phyloP scores from a whole-genome alignment of 2,113 vertebrate genomes.

The Prunella himalayana region DNA sequence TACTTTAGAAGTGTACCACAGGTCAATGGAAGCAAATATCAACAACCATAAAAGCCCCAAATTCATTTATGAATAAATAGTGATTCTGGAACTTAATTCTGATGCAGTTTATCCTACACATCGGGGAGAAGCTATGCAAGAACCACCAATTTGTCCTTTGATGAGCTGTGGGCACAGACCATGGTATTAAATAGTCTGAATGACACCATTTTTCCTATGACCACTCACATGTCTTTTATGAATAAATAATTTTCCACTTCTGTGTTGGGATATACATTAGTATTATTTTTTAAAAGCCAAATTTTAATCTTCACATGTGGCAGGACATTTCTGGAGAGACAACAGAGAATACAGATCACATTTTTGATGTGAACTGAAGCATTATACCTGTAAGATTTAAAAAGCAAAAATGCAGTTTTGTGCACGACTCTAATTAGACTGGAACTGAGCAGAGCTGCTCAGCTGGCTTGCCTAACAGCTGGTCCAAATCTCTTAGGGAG shows the following conservation, averaged over 20 bases:
- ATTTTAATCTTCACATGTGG: background rate
- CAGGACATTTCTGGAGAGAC: background rate
- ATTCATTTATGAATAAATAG: background rate
- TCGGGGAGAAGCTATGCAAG: background rate
- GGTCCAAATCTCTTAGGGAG: constrained; percentile 10
- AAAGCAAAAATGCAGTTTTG: constrained; percentile 37
- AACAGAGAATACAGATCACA: background rate
- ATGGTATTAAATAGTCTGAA: background rate
- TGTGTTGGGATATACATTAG: background rate
- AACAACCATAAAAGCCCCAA: background rate
- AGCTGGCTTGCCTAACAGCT: constrained; percentile 36
- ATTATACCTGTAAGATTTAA: background rate
- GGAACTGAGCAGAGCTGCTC: constrained; percentile 37
- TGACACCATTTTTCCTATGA: background rate
- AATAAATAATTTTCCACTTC: background rate
- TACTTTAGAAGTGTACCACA: background rate
- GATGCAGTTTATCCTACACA: background rate
- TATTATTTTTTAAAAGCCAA: background rate
- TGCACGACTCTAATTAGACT: constrained; percentile 31
- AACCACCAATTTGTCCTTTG: background rate
- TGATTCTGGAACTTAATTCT: background rate
- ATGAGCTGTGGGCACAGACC: background rate
- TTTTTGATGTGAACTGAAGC: background rate
- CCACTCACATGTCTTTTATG: background rate
- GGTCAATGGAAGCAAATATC: background rate